Evolutionary conservation across 2,797 vertebrate species (phyloP).

Genomic region (Aphelocoma californica): DNA sequence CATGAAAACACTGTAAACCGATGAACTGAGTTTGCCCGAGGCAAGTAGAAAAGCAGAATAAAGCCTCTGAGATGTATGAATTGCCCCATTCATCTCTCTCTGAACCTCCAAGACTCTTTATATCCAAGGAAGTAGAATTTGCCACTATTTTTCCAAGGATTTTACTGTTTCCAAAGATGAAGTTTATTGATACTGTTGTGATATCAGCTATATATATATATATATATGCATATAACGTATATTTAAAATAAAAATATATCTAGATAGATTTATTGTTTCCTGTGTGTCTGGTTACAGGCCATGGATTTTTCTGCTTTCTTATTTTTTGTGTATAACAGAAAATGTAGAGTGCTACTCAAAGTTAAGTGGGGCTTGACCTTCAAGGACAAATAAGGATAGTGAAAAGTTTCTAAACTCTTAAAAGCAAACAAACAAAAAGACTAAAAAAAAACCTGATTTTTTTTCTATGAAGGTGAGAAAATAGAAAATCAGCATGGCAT

Average conservation of each 20-base stretch:
- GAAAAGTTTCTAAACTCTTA: not conserved
- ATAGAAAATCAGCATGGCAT: accelerated
- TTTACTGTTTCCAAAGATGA: not conserved
- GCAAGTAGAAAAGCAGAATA: not conserved
- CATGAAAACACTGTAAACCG: not conserved
- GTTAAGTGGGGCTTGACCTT: not conserved
- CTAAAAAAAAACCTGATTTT: accelerated
- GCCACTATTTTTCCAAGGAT: not conserved
- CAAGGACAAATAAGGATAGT: not conserved
- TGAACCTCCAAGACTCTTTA: not conserved
- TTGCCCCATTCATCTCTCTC: not conserved
- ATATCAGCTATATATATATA: not conserved
- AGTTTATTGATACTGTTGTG: not conserved
- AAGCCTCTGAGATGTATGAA: not conserved
- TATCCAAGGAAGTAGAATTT: not conserved
- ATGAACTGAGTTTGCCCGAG: not conserved
- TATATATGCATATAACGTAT: not conserved
- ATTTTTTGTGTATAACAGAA: not conserved
- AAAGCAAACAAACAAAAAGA: not conserved
- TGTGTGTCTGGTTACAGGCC: not conserved
- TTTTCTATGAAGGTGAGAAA: not conserved
- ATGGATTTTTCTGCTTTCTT: not conserved
- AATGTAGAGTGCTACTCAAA: not conserved
- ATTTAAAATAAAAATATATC: not conserved
- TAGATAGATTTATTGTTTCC: not conserved